Percentiles rank a stretch among this genome's conserved stretches.
phyloP scores from a whole-genome alignment of 2,113 vertebrate species.

The Triplophysa dalaica region DNA sequence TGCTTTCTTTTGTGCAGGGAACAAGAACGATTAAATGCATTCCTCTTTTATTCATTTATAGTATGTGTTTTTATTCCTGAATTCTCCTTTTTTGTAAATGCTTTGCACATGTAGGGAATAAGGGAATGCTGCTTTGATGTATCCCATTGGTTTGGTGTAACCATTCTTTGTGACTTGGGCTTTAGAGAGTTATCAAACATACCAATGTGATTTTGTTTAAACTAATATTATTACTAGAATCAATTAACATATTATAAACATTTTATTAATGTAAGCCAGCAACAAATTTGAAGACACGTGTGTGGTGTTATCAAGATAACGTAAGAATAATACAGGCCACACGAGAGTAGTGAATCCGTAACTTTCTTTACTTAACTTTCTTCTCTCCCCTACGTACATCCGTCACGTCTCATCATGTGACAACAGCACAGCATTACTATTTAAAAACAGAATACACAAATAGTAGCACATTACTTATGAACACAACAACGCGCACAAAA shows the following conservation, averaged over 20 bases:
- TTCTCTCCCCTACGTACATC: no score
- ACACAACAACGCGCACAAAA: no score
- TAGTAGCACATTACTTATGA: no score
- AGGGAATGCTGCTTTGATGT: background rate
- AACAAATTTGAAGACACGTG: background rate
- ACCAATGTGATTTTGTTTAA: background rate
- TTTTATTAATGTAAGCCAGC: background rate
- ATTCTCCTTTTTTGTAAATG: conserved; percentile 11
- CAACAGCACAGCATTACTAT: no score
- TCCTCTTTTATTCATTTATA: conserved; percentile 18
- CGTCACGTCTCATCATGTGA: no score
- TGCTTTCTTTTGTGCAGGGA: background rate
- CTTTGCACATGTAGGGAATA: background rate
- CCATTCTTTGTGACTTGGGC: background rate
- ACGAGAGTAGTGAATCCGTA: no score
- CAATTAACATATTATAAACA: background rate
- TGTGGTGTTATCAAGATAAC: no score
- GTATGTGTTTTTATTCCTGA: conserved; percentile 21
- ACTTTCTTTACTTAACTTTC: no score
- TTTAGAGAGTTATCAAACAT: background rate
- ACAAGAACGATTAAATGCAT: conserved; percentile 36
- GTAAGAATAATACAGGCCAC: no score
- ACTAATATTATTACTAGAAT: background rate
- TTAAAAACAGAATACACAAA: no score
- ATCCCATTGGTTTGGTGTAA: background rate